These are phyloP conservation scores for Gephyroberyx darwinii DNA, from an alignment of 2,797 vertebrate species.

Conservation along the genomic window DNA sequence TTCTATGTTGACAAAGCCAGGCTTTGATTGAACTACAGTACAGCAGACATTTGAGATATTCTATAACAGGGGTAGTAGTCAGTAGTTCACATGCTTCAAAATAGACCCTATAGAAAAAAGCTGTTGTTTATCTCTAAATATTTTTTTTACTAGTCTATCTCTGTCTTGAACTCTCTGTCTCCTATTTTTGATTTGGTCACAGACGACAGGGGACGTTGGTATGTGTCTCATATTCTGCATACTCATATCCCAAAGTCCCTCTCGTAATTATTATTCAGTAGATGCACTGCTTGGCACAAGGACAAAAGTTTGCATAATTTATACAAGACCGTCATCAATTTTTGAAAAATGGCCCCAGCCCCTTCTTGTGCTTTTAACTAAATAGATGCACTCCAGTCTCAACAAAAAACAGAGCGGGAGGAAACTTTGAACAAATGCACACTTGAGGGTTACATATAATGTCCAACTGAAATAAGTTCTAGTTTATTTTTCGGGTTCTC, in stretches of 20 bases:
- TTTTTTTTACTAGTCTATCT: neutral
- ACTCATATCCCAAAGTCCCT: conserved; percentile 68
- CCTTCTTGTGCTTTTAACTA: conserved; percentile 81
- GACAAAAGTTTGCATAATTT: conserved; percentile 89
- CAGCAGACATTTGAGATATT: neutral
- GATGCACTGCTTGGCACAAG: conserved; percentile 83
- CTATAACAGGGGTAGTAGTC: neutral
- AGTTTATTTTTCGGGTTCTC: conserved; percentile 51
- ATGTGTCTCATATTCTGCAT: conserved; percentile 66
- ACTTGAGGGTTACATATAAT: conserved; percentile 41
- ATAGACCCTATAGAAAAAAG: neutral
- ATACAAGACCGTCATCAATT: conserved; percentile 86
- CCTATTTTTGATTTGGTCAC: conserved; percentile 42
- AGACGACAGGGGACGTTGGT: conserved; percentile 59
- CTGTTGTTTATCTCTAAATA: neutral
- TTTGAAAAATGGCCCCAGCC: conserved; percentile 79
- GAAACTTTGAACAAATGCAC: conserved; percentile 69
- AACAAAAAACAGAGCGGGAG: conserved; percentile 72
- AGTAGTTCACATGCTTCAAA: neutral
- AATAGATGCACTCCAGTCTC: conserved; percentile 74
- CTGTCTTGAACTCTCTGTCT: conserved; percentile 12
- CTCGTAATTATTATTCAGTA: conserved; percentile 83
- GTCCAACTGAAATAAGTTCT: conserved; percentile 58
- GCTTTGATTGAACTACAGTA: neutral
- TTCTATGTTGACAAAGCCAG: neutral